phyloP scores from a whole-genome alignment of 2,888 invertebrate species.

The Eupithecia exiguata region DNA sequence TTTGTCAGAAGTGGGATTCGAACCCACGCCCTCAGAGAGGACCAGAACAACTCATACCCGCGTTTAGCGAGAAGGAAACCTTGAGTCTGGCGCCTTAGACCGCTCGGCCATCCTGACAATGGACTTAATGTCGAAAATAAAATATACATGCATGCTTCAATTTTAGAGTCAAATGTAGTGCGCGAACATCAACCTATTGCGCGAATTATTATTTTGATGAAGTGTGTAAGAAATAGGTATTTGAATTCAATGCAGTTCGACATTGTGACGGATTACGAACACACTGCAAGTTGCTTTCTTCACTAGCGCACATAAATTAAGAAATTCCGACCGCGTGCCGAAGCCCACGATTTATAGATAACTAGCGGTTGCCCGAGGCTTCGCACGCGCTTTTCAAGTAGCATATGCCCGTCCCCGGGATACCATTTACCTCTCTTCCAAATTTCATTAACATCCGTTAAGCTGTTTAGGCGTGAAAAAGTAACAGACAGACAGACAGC shows the following conservation, averaged over 20 bases:
- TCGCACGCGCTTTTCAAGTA: too few species aligned
- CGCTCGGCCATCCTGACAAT: slow-evolving; percentile 44
- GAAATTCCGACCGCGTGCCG: too few species aligned
- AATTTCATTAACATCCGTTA: too few species aligned
- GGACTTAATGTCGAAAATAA: background rate
- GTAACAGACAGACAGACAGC: too few species aligned
- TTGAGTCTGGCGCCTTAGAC: slow-evolving; percentile 46
- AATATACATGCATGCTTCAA: background rate
- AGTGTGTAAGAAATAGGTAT: background rate
- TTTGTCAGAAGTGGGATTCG: slow-evolving; percentile 34
- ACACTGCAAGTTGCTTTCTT: background rate
- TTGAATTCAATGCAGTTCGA: background rate
- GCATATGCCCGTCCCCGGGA: too few species aligned
- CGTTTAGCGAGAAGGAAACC: slow-evolving; percentile 35
- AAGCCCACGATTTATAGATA: background rate
- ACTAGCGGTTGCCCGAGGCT: too few species aligned
- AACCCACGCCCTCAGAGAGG: slow-evolving; percentile 43
- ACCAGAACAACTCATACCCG: slow-evolving; percentile 42
- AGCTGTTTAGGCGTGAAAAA: too few species aligned
- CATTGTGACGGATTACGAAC: background rate
- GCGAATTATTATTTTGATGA: background rate
- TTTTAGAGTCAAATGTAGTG: background rate
- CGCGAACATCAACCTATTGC: background rate
- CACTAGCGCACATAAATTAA: too few species aligned
- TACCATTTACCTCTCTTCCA: too few species aligned